Percentiles rank a stretch among this genome's conserved stretches.
phyloP scores from a whole-genome alignment of 2,113 vertebrate species.

The Cervus canadensis region DNA sequence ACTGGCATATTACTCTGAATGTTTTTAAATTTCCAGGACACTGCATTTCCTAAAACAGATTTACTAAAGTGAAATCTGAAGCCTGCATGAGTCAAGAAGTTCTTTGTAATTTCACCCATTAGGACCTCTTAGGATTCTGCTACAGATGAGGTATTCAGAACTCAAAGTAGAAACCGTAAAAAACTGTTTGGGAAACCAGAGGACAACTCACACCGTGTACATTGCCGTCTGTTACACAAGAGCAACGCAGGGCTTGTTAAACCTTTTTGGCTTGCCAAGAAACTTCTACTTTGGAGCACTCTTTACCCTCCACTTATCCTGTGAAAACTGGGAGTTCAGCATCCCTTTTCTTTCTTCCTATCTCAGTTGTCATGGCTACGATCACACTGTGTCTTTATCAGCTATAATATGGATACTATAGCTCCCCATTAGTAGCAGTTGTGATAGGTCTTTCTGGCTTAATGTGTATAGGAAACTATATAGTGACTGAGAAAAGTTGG shows the following conservation, averaged over 20 bases:
- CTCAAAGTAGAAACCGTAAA: background rate
- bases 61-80: slow-evolving; percentile 2
- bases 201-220: accelerated
- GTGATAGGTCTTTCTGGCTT: background rate
- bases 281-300: background rate
- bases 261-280: background rate
- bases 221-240: background rate
- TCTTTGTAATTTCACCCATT: background rate
- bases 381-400: background rate
- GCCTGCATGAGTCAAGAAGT: background rate
- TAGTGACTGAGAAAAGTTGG: background rate
- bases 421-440: background rate
- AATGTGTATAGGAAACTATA: background rate
- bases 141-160: background rate
- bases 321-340: background rate
- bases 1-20: background rate
- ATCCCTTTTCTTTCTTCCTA: background rate
- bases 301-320: background rate
- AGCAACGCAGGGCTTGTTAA: background rate
- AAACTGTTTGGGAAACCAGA: background rate
- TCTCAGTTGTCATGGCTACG: background rate
- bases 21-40: background rate
- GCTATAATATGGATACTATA: background rate
- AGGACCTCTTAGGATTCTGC: background rate
- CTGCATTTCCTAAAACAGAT: background rate